Evolutionary conservation across 2,888 invertebrate genomes (phyloP).

Genomic region (Phalera bucephala): DNA sequence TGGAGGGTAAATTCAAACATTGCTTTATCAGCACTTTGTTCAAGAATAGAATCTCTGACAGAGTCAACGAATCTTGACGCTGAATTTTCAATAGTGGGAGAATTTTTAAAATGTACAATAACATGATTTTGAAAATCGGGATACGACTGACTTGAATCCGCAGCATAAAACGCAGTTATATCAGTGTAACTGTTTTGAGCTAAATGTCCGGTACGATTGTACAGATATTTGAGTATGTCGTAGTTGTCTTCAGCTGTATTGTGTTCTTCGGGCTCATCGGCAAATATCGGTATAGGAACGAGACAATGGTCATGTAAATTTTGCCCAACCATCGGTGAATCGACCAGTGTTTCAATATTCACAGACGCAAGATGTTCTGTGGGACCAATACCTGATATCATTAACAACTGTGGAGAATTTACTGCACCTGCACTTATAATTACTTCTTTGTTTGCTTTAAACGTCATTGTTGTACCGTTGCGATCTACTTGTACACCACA

Average conservation of each 20-base stretch:
- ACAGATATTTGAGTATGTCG: neutral
- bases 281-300: neutral
- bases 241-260: neutral
- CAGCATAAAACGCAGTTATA: neutral
- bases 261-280: neutral
- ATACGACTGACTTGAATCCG: neutral
- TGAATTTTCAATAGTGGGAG: neutral
- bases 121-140: neutral
- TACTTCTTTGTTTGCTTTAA: conserved; percentile 18
- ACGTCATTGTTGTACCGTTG: conserved; percentile 3
- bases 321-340: too few species aligned
- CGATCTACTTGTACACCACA: conserved; percentile 14
- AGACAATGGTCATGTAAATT: too few species aligned
- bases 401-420: too few species aligned
- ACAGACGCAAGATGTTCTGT: too few species aligned
- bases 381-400: too few species aligned
- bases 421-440: conserved; percentile 22
- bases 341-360: too few species aligned
- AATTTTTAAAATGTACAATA: neutral
- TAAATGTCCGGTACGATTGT: neutral
- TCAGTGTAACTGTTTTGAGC: neutral
- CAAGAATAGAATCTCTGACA: neutral
- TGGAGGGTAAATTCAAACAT: neutral
- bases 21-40: neutral
- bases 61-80: neutral